Conservation (phyloP, 2,113 vertebrate species). For the Cottus gobio region DNA sequence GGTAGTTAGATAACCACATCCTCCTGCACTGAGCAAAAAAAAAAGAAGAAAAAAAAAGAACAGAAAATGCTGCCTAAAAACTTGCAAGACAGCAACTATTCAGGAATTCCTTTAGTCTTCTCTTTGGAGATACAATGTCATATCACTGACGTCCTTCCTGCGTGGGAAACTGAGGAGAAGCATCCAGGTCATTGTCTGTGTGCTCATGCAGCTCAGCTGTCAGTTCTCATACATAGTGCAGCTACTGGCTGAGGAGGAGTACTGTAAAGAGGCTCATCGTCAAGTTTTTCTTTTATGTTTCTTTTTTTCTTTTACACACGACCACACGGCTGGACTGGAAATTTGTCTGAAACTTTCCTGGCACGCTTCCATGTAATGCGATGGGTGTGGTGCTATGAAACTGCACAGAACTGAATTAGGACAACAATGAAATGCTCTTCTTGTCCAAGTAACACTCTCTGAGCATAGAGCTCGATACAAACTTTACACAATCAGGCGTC, state of each 20-base stretch:
- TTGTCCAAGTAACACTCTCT: background rate
- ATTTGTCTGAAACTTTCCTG: constrained; percentile 53
- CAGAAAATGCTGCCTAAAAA: constrained; percentile 35
- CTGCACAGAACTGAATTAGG: constrained; percentile 39
- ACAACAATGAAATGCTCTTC: constrained; percentile 35
- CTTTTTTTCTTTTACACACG: constrained; percentile 18
- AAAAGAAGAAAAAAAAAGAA: background rate
- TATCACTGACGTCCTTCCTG: constrained; percentile 42
- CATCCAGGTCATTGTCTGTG: constrained; percentile 5
- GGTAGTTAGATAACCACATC: constrained; percentile 67
- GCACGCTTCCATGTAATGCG: constrained; percentile 36
- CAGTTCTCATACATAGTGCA: background rate
- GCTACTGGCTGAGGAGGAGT: background rate
- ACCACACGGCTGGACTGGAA: constrained; percentile 56
- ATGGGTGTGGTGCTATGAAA: constrained; percentile 62
- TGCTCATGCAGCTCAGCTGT: background rate
- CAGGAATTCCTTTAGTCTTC: constrained; percentile 44
- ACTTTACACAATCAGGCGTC: background rate
- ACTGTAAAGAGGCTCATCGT: constrained; percentile 32
- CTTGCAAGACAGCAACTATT: constrained; percentile 18
- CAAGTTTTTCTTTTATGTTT: constrained; percentile 14
- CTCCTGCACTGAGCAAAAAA: constrained; percentile 26
- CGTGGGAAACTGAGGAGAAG: constrained; percentile 38
- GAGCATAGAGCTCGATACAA: background rate
- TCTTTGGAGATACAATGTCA: constrained; percentile 23